phyloP scores from a whole-genome alignment of 2,113 vertebrate species.

The Melierax canorus region DNA sequence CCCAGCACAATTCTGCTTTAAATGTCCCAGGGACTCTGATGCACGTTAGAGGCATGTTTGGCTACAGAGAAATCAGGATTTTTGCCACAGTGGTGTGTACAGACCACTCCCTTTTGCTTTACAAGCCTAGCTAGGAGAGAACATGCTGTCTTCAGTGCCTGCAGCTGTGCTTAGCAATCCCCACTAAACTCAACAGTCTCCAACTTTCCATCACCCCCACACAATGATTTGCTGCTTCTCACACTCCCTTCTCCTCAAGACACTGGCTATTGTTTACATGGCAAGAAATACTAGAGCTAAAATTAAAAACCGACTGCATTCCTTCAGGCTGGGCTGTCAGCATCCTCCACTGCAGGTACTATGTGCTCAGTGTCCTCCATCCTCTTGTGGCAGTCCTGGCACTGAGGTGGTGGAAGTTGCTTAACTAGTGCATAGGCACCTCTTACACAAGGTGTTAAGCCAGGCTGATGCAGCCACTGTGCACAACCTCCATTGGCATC shows the following conservation, averaged over 20 bases:
- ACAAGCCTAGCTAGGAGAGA: slow-evolving; percentile 14
- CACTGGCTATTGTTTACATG: slow-evolving; percentile 7
- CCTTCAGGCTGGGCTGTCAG: neutral
- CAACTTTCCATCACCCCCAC: neutral
- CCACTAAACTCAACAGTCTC: neutral
- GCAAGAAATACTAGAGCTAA: neutral
- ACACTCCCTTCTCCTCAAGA: neutral
- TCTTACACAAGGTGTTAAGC: neutral
- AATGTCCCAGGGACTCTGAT: neutral
- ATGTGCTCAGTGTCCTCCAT: neutral
- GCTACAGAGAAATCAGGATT: neutral
- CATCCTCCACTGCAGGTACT: neutral
- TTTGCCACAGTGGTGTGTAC: neutral
- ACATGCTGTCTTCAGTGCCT: neutral
- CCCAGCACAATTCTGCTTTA: neutral
- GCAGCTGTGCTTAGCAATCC: neutral
- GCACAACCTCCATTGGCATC: no score
- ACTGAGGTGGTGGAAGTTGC: neutral
- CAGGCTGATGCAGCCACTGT: neutral
- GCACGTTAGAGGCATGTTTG: neutral
- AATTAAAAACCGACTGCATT: neutral
- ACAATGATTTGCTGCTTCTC: slow-evolving; percentile 6
- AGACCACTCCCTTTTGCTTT: neutral
- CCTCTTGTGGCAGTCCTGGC: neutral
- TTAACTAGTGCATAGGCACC: neutral